Conservation (phyloP, 2,888 invertebrate species). For the Pecten maximus region DNA sequence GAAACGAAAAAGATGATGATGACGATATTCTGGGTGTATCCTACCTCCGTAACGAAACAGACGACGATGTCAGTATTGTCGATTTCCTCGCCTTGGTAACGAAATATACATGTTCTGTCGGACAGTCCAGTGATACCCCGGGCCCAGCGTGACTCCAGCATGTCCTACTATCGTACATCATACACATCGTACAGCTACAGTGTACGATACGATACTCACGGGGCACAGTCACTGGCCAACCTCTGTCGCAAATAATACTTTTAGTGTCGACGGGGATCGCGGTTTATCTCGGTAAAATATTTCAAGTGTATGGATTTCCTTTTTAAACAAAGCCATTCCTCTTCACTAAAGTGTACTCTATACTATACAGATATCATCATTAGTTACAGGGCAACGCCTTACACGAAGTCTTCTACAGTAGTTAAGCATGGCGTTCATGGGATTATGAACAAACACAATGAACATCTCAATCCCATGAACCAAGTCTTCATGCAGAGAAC, state of each 20-base stretch:
- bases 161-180: not conserved
- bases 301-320: conserved; percentile 20
- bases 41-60: not conserved
- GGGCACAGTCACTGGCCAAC: not conserved
- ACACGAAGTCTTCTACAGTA: not conserved
- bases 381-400: not conserved
- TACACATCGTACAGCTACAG: not conserved
- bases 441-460: too few species aligned
- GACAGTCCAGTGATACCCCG: too few species aligned
- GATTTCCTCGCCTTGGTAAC: too few species aligned
- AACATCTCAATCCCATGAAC: too few species aligned
- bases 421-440: not conserved
- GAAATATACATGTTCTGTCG: too few species aligned
- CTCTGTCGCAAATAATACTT: not conserved
- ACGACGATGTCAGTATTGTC: too few species aligned
- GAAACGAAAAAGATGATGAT: not conserved
- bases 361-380: not conserved
- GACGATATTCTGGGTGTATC: not conserved
- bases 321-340: not conserved
- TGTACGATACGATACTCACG: not conserved
- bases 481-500: too few species aligned
- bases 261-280: not conserved
- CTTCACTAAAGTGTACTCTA: not conserved
- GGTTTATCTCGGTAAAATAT: not conserved
- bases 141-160: not conserved